phyloP scores from a whole-genome alignment of 2,113 vertebrate species.

The Agapornis roseicollis region DNA sequence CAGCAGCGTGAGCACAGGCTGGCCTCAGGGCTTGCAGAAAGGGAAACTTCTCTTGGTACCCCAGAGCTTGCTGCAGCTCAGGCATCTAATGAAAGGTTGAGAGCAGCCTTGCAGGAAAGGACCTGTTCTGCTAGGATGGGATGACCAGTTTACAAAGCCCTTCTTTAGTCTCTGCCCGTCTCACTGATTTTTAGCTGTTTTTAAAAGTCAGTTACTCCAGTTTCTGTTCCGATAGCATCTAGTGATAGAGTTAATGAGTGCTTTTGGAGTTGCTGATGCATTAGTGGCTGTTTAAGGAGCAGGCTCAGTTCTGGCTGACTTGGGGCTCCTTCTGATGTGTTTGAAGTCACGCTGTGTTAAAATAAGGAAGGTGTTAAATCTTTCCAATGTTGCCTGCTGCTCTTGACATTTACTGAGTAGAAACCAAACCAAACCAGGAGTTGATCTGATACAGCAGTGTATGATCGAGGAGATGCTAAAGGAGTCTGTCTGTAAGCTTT shows the following conservation, averaged over 20 bases:
- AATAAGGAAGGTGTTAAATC: not conserved
- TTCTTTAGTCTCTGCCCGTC: not conserved
- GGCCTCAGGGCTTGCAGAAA: not conserved
- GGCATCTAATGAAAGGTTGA: accelerated
- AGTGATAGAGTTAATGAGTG: not conserved
- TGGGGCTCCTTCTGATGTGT: not conserved
- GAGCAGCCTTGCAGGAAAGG: not conserved
- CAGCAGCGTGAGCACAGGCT: accelerated
- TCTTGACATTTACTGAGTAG: not conserved
- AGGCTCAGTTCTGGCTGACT: not conserved
- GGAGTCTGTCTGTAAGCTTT: not conserved
- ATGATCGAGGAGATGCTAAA: not conserved
- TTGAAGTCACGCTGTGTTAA: not conserved
- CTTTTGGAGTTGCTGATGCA: not conserved
- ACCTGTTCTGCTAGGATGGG: not conserved
- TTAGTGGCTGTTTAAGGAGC: not conserved
- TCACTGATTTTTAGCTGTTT: not conserved
- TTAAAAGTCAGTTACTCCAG: not conserved
- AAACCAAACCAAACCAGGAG: not conserved
- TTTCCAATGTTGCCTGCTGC: not conserved
- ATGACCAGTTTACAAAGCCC: not conserved
- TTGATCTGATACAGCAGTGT: not conserved
- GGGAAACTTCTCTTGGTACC: not conserved
- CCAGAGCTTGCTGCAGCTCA: not conserved
- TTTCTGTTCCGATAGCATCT: not conserved